Evolutionary conservation across 2,797 vertebrate species (phyloP), one percentile per base, ranked within the genome.

Genomic region (Epinephelus awoara): DNA sequence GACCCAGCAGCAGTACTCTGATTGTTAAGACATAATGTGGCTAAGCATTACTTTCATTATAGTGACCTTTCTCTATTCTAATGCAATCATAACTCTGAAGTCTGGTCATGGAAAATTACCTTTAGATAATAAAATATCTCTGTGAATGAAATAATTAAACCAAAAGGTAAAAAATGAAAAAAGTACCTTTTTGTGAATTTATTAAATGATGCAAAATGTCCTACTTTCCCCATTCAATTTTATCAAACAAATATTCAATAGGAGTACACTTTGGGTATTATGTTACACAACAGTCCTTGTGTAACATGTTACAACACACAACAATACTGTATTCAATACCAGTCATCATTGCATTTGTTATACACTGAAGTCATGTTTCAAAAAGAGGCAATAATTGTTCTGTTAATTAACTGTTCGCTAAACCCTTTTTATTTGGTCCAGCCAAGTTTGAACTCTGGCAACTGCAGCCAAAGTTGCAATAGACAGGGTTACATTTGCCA

Each of bases 41-140:
- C 63, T 29, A 63, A 72, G 50, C 38, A 86, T 85, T 89, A 81
- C 51, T 77, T 81, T 85, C 75, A 89, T 90, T 79, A 76, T 14
- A 49, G 52, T 72, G 65, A 85, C 88, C 78, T 87, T 85, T 87
- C 4, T 17, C 62, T 72, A 14, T 17, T 17, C 64, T 72, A 17
- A 15, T 76, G 44, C 80, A 81, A 84, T 80, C 72, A 82, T 44
- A 68, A 72, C 67, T 72, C 56, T 2, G 1, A 67, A 42, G 54
- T 61, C 52, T 21, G 62, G 52, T 55, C 47, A 73, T 44, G 58
- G 50, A 75, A 84, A 84, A 85, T 83, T 63, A 42, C 77, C 72
- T 79, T 69, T 56, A 70, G 61, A 75, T 80, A 67, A 83, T 76
- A 70, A 75, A 79, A 67, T 64, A 55, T 6, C 29, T 40, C 38